Conservation (phyloP, 2,888 invertebrate species). For the Notodonta dromedarius region DNA sequence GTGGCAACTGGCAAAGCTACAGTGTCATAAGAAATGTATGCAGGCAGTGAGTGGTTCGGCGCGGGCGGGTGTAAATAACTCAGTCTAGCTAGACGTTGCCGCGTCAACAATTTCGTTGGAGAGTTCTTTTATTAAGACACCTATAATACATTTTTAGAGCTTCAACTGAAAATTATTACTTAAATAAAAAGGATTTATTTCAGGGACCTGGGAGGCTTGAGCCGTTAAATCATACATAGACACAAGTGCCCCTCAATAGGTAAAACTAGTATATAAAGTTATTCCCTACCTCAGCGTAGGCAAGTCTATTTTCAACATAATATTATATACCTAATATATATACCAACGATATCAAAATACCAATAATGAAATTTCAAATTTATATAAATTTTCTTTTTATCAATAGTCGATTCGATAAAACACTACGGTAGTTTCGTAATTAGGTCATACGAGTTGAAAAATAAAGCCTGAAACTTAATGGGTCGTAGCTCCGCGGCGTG, state of each 20-base stretch:
- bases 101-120: not conserved
- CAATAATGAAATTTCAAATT: not conserved
- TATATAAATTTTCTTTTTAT: not conserved
- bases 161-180: too few species aligned
- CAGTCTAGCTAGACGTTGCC: not conserved
- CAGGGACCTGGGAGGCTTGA: too few species aligned
- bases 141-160: too few species aligned
- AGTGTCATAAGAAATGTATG: conserved; percentile 4
- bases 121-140: conserved; percentile 1
- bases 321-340: not conserved
- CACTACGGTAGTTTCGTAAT: not conserved
- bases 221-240: too few species aligned
- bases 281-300: too few species aligned
- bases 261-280: too few species aligned
- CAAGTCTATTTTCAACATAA: too few species aligned
- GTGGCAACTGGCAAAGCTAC: not conserved
- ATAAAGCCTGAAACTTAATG: conserved; percentile 2
- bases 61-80: not conserved
- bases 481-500: conserved; percentile 1
- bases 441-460: conserved; percentile 3
- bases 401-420: not conserved
- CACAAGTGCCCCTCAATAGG: too few species aligned
- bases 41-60: conserved; percentile 1
- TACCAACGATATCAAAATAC: not conserved
- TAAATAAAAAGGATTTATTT: too few species aligned